phyloP scores from a whole-genome alignment of 1,140 invertebrate species.

The Periplaneta americana region DNA sequence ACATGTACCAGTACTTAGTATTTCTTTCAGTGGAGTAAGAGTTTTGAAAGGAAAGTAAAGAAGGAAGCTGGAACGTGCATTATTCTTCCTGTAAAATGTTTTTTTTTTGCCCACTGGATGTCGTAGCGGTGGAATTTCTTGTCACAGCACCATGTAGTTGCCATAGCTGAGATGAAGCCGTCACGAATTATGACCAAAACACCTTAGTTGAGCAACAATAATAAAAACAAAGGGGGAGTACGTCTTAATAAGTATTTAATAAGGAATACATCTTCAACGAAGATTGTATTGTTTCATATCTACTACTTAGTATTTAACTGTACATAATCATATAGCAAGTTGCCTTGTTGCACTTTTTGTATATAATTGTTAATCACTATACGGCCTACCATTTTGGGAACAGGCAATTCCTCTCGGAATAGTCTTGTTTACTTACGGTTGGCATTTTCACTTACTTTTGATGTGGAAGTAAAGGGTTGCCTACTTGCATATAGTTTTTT shows the following conservation, averaged over 20 bases:
- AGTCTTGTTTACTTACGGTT: neutral
- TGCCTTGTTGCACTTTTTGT: neutral
- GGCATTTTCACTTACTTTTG: neutral
- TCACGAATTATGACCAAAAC: neutral
- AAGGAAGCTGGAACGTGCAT: too few species aligned
- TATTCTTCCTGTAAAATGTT: neutral
- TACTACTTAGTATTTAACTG: neutral
- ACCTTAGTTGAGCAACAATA: neutral
- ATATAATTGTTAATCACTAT: neutral
- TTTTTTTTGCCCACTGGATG: neutral
- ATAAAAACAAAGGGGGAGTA: neutral
- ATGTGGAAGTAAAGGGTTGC: neutral
- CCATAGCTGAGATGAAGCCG: neutral
- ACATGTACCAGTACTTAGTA: too few species aligned
- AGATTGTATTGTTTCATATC: neutral
- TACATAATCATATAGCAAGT: neutral
- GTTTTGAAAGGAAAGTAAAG: neutral
- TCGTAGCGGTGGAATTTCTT: neutral
- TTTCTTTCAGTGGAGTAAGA: neutral
- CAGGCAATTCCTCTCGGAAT: neutral
- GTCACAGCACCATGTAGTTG: neutral
- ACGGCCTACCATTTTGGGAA: neutral
- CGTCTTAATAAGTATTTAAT: neutral
- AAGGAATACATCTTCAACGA: neutral
- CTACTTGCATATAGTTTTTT: neutral